Percentiles rank a stretch among this genome's conserved stretches.
phyloP scores from a whole-genome alignment of 2,113 vertebrate genomes.

The Gallinago paraguaiae region DNA sequence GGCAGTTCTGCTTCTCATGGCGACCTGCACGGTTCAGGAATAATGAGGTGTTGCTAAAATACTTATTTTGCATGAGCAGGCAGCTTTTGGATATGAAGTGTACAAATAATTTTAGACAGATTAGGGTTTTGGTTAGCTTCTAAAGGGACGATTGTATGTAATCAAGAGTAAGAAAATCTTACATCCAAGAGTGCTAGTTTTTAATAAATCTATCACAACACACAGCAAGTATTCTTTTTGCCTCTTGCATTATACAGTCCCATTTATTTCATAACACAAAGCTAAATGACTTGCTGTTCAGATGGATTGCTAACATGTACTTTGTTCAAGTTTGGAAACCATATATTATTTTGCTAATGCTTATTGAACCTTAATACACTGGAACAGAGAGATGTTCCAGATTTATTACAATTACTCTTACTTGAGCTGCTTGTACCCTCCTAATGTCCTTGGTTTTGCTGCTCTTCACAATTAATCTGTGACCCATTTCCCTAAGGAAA shows the following conservation, averaged over 20 bases:
- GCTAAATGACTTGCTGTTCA: background rate
- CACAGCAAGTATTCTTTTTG: background rate
- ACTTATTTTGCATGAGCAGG: background rate
- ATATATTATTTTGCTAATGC: background rate
- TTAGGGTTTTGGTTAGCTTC: background rate
- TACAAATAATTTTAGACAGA: background rate
- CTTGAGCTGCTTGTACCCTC: background rate
- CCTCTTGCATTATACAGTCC: background rate
- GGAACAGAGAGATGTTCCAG: background rate
- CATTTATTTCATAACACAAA: background rate
- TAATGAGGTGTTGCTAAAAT: constrained; percentile 9
- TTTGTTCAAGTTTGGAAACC: background rate
- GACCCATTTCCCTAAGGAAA: constrained; percentile 17
- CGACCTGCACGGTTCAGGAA: background rate
- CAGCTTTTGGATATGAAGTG: background rate
- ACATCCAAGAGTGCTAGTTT: background rate
- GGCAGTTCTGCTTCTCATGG: background rate
- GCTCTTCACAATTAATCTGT: constrained; percentile 2
- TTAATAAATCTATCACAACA: background rate
- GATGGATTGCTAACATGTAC: background rate
- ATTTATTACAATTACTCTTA: background rate
- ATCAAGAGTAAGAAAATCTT: background rate
- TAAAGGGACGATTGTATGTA: background rate
- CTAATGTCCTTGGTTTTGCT: constrained; percentile 7
- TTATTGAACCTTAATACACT: background rate